Conservation (phyloP, 2,113 vertebrate species). For the Colossoma macropomum region DNA sequence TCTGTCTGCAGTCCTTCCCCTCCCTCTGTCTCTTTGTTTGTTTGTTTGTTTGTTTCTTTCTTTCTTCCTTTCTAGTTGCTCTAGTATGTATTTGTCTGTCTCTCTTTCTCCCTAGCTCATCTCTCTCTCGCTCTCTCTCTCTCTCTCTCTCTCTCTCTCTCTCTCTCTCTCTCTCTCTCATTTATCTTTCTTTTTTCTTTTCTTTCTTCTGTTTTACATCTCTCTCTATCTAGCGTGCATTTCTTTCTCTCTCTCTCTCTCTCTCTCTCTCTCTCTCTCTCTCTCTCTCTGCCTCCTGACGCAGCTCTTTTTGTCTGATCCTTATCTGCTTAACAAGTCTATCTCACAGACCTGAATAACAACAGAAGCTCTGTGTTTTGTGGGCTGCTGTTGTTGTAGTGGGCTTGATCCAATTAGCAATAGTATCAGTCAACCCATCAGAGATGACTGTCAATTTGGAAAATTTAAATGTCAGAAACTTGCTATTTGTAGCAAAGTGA, state of each 20-base stretch:
- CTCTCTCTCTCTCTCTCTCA: too few relatives aligned
- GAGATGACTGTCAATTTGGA: not conserved
- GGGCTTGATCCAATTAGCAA: not conserved
- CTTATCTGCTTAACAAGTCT: conserved; percentile 49
- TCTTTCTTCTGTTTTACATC: not conserved
- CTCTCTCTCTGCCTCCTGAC: conserved; percentile 14
- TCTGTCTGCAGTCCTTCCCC: too few relatives aligned
- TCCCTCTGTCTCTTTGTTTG: too few relatives aligned
- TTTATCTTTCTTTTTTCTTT: too few relatives aligned
- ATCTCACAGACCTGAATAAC: conserved; percentile 13
- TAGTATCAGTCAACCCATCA: not conserved
- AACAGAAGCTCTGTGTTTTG: conserved; percentile 25
- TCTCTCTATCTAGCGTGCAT: not conserved
- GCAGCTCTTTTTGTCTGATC: conserved; percentile 33
- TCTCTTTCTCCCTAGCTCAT: too few relatives aligned
- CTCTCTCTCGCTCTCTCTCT: too few relatives aligned
- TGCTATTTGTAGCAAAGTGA: too few relatives aligned
- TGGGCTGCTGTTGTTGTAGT: not conserved
- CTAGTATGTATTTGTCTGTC: too few relatives aligned
- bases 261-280: not conserved
- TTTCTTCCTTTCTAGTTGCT: too few relatives aligned
- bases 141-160: too few relatives aligned
- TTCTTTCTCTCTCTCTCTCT: not conserved
- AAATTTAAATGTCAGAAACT: too few relatives aligned
- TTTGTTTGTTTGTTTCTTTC: too few relatives aligned